These are phyloP conservation scores for Denticeps clupeoides DNA, from an alignment of 2,797 vertebrate genomes.

Conservation along the genomic window DNA sequence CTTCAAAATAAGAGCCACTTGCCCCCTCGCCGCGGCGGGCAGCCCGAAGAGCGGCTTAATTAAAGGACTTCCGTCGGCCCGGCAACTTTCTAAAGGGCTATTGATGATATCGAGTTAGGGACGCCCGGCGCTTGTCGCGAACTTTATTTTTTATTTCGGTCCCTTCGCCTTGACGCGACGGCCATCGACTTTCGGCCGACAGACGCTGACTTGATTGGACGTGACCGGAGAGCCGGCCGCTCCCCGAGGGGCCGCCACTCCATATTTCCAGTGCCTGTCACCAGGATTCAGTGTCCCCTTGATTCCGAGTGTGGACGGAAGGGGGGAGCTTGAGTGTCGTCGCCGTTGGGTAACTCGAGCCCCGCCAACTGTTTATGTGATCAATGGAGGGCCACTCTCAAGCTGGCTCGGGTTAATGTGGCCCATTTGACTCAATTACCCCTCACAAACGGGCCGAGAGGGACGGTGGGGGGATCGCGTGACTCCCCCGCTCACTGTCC, in stretches of 20 bases:
- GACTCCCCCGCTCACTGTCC: conserved; percentile 2
- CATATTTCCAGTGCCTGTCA: conserved; percentile 22
- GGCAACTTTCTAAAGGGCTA: conserved; percentile 10
- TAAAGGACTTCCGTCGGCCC: not conserved
- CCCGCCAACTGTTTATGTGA: conserved; percentile 36
- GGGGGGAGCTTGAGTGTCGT: conserved; percentile 6
- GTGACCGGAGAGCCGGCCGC: conserved; percentile 16
- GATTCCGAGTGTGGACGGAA: not conserved
- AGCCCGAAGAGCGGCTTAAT: not conserved
- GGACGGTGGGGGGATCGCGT: conserved; percentile 13
- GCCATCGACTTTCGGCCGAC: too few relatives aligned
- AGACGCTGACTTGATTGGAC: conserved; percentile 11
- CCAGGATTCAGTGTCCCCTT: conserved; percentile 21
- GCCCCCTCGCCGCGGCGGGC: not conserved
- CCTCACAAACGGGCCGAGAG: conserved; percentile 42
- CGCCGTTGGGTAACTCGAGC: conserved; percentile 26
- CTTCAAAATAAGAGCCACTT: not conserved
- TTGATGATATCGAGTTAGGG: conserved; percentile 27
- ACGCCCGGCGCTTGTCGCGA: conserved; percentile 18
- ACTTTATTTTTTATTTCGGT: too few relatives aligned
- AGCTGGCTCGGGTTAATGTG: conserved; percentile 62
- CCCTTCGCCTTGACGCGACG: too few relatives aligned
- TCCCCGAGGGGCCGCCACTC: conserved; percentile 21
- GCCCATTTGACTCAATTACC: conserved; percentile 68
- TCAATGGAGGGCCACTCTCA: conserved; percentile 28